These are phyloP conservation scores for Perithous albicinctus DNA, from an alignment of 2,888 invertebrate species.

Conservation along the genomic window DNA sequence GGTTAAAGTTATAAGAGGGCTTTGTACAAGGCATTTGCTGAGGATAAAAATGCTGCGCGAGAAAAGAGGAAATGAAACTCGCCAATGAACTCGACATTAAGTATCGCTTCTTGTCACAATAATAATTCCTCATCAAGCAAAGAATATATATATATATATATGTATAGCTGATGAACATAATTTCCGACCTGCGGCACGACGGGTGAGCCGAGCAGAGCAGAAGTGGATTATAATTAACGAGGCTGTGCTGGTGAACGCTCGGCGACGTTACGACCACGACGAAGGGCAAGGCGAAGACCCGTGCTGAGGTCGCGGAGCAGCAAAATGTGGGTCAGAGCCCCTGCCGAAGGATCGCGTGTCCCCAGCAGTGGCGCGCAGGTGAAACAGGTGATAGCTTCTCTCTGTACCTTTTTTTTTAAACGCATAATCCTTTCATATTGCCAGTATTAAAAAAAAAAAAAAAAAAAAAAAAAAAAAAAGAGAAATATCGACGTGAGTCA, in stretches of 20 bases:
- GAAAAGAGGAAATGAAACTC: slow-evolving; percentile 20
- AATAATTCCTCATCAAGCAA: slow-evolving; percentile 16
- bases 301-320: slow-evolving; percentile 62
- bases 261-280: slow-evolving; percentile 43
- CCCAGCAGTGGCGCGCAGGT: slow-evolving; percentile 56
- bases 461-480: too few relatives aligned
- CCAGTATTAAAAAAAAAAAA: too few relatives aligned
- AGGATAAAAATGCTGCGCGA: background rate
- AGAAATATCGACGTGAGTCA: background rate
- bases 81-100: slow-evolving; percentile 20
- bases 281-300: slow-evolving; percentile 67
- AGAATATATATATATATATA: background rate
- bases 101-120: slow-evolving; percentile 11
- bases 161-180: slow-evolving; percentile 32
- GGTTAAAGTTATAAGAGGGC: slow-evolving; percentile 79
- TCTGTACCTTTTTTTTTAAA: background rate
- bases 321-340: slow-evolving; percentile 64
- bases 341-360: slow-evolving; percentile 51
- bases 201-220: slow-evolving; percentile 1
- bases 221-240: slow-evolving; percentile 52
- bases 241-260: slow-evolving; percentile 44
- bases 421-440: background rate
- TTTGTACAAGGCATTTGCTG: slow-evolving; percentile 7
- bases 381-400: slow-evolving; percentile 54
- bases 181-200: slow-evolving; percentile 47